Evolutionary conservation across 2,797 vertebrate species (phyloP), one percentile per base, ranked within the genome.

Genomic region (Peromyscus attwateri): DNA sequence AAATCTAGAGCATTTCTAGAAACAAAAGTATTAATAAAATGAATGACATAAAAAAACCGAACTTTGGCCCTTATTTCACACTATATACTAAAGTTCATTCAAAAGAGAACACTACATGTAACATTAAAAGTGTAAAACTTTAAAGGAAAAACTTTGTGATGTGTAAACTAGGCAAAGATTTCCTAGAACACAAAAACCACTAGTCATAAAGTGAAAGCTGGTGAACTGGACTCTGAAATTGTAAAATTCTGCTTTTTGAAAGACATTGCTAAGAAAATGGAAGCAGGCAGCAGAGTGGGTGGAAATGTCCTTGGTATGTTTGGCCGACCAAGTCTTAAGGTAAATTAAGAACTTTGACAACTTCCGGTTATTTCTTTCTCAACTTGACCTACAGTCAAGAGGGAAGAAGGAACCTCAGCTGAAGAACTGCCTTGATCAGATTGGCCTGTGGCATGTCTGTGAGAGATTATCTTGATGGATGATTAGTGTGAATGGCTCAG

Each of bases 161-260:
- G 21, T 43, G 3, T n/a, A 23, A 17, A 34, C 57, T 77, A 73
- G 60, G 43, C 55, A 88, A 93, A 91, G 12, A 80, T 95, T 82
- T 95, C 37, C 31, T 60, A 90, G 70, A 43, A 40, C 21, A 23
- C n/a, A 31, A 49, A 93, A 95, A 87, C 1, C 6, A 27, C 10
- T 89, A 68, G 37, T 57, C 37, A 88, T 79, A 88, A 55, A 94
- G 79, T 68, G 52, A 97, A 80, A 87, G 11, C 37, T n/a, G 75
- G 71, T 82, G n/a, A 87, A 57, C 29, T 68, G 34, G 55, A 46
- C n/a, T 52, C 10, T 87, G 25, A 82, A 77, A 46, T 87, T 49
- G 27, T 92, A 81, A 64, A 12, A 11, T 43, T 66, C 71, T 91
- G 29, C 34, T 64, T 85, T 95, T 79, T 43, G 60, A 55, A 79